phyloP scores from a whole-genome alignment of 2,113 vertebrate genomes.

The Suricata suricatta region DNA sequence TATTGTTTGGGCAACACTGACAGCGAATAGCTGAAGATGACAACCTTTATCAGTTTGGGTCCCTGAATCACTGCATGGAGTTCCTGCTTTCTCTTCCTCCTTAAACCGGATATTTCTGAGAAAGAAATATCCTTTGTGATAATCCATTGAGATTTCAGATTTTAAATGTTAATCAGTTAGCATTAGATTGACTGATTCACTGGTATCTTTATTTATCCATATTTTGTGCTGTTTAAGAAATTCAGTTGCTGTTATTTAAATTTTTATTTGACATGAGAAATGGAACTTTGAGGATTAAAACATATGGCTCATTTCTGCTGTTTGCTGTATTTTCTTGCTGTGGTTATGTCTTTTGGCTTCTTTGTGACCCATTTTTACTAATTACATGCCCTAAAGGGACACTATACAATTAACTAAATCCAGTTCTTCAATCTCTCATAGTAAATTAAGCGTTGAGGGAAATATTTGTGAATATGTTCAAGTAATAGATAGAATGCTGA shows the following conservation, averaged over 20 bases:
- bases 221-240: conserved; percentile 29
- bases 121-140: conserved; percentile 4
- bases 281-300: conserved; percentile 1
- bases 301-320: neutral
- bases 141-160: neutral
- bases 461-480: neutral
- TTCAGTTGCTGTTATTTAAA: neutral
- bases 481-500: neutral
- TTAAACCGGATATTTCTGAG: neutral
- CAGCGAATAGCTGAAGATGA: neutral
- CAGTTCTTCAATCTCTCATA: neutral
- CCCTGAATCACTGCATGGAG: neutral
- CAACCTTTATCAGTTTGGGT: neutral
- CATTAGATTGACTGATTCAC: neutral
- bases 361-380: neutral
- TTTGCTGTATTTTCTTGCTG: neutral
- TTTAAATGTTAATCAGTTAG: neutral
- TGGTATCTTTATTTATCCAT: neutral
- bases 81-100: neutral
- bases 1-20: neutral
- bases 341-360: neutral
- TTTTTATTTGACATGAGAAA: conserved; percentile 42
- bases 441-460: neutral
- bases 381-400: neutral
- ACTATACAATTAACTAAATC: neutral